Evolutionary conservation across 2,797 vertebrate genomes (phyloP).

Genomic region (Pangasius sanitwongsei): DNA sequence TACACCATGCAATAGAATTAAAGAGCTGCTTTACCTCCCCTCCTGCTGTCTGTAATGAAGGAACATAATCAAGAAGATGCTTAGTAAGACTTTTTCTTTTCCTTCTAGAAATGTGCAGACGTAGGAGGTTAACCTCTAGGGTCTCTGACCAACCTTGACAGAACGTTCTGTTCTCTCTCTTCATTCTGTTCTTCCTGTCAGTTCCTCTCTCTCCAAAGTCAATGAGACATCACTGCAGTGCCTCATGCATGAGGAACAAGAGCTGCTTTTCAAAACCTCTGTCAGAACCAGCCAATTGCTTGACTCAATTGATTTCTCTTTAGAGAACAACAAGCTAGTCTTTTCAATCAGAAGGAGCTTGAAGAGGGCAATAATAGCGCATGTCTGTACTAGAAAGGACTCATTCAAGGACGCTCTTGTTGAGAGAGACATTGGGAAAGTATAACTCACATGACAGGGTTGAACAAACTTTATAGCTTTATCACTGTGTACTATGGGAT

Average conservation of each 20-base stretch:
- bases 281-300: conserved; percentile 31
- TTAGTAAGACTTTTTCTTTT: conserved; percentile 36
- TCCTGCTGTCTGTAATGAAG: conserved; percentile 58
- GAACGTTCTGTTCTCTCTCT: conserved; percentile 35
- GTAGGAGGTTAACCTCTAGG: conserved; percentile 18
- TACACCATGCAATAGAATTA: conserved; percentile 44
- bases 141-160: conserved; percentile 41
- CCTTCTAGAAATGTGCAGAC: conserved; percentile 34
- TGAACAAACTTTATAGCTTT: conserved; percentile 4
- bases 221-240: conserved; percentile 32
- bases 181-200: conserved; percentile 48
- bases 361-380: conserved; percentile 16
- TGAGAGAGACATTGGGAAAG: conserved; percentile 23
- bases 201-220: conserved; percentile 27
- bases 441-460: background rate
- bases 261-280: conserved; percentile 38
- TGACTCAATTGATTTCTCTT: conserved; percentile 34
- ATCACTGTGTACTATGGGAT: background rate
- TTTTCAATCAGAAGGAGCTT: conserved; percentile 23
- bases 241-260: conserved; percentile 29
- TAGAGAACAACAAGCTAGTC: conserved; percentile 21
- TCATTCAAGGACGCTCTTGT: conserved; percentile 32
- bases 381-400: conserved; percentile 34
- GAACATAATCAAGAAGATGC: conserved; percentile 52
- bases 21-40: conserved; percentile 49